Percentiles rank a stretch among this genome's conserved stretches.
phyloP scores from a whole-genome alignment of 1,140 invertebrate genomes.

The Paracyclopina nana region DNA sequence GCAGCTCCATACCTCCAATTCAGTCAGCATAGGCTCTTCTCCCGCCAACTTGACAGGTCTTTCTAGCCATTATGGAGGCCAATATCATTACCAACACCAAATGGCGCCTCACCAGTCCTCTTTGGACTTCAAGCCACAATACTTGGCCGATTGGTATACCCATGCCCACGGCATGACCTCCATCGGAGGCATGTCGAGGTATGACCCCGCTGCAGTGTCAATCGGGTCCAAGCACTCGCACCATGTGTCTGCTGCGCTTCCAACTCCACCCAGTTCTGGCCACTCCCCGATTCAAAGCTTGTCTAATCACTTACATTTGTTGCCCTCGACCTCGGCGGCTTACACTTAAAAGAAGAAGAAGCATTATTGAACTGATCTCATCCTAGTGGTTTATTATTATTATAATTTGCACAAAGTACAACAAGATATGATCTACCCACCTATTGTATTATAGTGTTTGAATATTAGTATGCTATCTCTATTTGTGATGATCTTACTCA shows the following conservation, averaged over 20 bases:
- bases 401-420: too few species aligned
- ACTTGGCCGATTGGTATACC: slow-evolving; percentile 10
- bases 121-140: slow-evolving; percentile 10
- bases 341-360: too few species aligned
- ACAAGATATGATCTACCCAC: too few species aligned
- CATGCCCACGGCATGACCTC: background rate
- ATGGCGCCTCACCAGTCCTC: too few species aligned
- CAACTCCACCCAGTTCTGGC: slow-evolving; percentile 5
- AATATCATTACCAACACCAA: background rate
- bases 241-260: slow-evolving; percentile 12
- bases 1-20: background rate
- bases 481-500: too few species aligned
- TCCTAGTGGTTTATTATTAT: too few species aligned
- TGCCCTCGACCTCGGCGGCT: too few species aligned
- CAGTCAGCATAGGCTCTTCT: background rate
- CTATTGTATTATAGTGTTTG: too few species aligned
- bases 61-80: background rate
- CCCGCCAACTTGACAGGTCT: background rate
- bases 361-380: too few species aligned
- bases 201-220: background rate
- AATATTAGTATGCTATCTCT: too few species aligned
- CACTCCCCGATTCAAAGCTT: slow-evolving; percentile 7
- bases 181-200: background rate
- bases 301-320: background rate
- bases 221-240: background rate